phyloP scores from a whole-genome alignment of 2,888 invertebrate species.

The Pegoplata infirma region DNA sequence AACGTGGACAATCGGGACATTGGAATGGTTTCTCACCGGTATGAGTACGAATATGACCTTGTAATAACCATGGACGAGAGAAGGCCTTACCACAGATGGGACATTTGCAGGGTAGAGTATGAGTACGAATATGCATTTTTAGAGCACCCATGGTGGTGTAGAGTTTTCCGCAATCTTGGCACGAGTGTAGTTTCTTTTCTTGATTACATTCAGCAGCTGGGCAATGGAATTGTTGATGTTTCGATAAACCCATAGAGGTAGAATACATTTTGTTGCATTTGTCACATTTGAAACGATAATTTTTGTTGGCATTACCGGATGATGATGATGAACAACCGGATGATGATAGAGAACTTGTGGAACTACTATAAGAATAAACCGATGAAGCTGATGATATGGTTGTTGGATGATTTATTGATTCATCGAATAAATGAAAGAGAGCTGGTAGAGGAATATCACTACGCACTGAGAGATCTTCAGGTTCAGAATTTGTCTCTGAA shows the following conservation, averaged over 20 bases:
- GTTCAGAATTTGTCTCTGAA: constrained; percentile 72
- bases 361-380: constrained; percentile 29
- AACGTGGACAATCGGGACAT: constrained; percentile 75
- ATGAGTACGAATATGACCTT: constrained; percentile 77
- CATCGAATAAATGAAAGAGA: constrained; percentile 71
- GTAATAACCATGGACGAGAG: constrained; percentile 76
- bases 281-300: constrained; percentile 89
- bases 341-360: constrained; percentile 45
- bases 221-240: constrained; percentile 97
- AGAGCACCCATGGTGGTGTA: constrained; percentile 77
- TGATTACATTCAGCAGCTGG: constrained; percentile 89
- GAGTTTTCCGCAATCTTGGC: constrained; percentile 75
- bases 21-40: constrained; percentile 77
- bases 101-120: constrained; percentile 77
- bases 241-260: constrained; percentile 95
- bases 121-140: constrained; percentile 78
- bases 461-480: constrained; percentile 76
- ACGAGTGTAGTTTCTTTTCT: constrained; percentile 86
- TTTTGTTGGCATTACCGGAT: constrained; percentile 63
- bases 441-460: constrained; percentile 75
- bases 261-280: constrained; percentile 97
- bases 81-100: constrained; percentile 77
- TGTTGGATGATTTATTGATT: constrained; percentile 66
- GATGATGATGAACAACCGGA: constrained; percentile 29
- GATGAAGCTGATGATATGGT: constrained; percentile 43